Evolutionary conservation across 2,113 vertebrate genomes (phyloP).

Genomic region (Heliornis fulica): DNA sequence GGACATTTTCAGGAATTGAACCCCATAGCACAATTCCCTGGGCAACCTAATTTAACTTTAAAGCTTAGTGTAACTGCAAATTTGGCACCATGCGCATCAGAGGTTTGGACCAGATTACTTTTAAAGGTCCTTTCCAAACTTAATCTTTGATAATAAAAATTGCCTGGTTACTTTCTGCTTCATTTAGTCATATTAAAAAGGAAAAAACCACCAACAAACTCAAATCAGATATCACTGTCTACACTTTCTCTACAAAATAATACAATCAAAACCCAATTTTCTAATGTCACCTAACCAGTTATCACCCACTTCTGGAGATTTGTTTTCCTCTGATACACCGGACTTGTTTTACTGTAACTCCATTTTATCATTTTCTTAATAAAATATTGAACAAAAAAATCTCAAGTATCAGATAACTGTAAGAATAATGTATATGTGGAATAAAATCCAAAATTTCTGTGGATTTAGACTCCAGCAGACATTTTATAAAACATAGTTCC

Average conservation of each 20-base stretch:
- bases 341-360: not conserved
- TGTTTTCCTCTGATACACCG: not conserved
- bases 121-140: not conserved
- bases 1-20: too few species aligned
- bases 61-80: not conserved
- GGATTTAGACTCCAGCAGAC: not conserved
- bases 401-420: not conserved
- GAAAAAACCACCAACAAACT: not conserved
- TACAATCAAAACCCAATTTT: not conserved
- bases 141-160: not conserved
- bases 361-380: not conserved
- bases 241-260: not conserved
- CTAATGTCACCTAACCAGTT: not conserved
- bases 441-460: not conserved
- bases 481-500: not conserved
- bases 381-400: not conserved
- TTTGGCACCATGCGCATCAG: not conserved
- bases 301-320: not conserved
- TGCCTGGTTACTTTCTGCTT: not conserved
- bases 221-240: not conserved
- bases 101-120: not conserved
- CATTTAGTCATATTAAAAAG: not conserved
- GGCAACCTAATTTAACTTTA: not conserved
- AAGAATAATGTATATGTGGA: not conserved
- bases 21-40: not conserved